A percentile compares a stretch with the other conserved stretches of the same genome.
phyloP scores from a whole-genome alignment of 2,113 vertebrate genomes.

The Corythornis vintsioides region DNA sequence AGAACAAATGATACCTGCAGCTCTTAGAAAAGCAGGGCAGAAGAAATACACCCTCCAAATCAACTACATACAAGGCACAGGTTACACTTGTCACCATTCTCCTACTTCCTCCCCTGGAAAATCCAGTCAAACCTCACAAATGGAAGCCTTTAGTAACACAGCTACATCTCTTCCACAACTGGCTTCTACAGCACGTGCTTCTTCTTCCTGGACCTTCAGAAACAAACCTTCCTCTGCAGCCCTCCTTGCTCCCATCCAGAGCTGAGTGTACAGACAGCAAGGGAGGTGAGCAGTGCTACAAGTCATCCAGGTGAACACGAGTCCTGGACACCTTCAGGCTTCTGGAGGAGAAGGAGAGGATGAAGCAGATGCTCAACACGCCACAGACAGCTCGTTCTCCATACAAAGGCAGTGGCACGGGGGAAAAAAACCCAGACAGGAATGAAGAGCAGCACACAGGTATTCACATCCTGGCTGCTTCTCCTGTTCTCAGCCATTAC shows the following conservation, averaged over 20 bases:
- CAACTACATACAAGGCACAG: not conserved
- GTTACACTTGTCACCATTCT: not conserved
- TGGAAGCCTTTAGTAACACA: conserved; percentile 22
- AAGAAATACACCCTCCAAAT: not conserved
- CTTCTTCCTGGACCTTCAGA: not conserved
- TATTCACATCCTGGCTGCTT: not conserved
- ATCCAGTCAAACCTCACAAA: not conserved
- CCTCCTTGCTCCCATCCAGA: not conserved
- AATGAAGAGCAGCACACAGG: not conserved
- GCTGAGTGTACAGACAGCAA: not conserved
- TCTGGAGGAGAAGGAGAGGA: not conserved
- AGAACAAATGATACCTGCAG: not conserved
- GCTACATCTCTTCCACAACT: not conserved
- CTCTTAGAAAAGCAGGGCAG: not conserved
- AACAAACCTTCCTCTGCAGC: not conserved
- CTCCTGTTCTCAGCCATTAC: not conserved
- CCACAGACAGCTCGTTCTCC: not conserved
- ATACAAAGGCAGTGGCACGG: not conserved
- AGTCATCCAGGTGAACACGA: not conserved
- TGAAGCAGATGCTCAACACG: not conserved
- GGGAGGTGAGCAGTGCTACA: not conserved
- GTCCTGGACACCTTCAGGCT: not conserved
- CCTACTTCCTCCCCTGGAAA: not conserved
- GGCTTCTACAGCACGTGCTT: not conserved
- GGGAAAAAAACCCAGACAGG: not conserved